Conservation (phyloP, 2,888 invertebrate genomes). For the Papilio elwesi region DNA sequence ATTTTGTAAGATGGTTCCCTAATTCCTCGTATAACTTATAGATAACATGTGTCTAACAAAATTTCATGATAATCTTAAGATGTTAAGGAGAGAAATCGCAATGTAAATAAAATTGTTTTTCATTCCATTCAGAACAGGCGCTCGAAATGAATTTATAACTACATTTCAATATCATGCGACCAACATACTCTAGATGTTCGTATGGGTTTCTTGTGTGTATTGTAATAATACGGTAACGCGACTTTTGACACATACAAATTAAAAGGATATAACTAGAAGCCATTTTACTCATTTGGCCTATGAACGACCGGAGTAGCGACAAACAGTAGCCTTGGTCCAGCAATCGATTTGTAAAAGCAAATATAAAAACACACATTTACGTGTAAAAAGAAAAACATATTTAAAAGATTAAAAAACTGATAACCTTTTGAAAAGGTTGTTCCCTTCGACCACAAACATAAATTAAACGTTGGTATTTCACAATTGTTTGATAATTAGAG, state of each 20-base stretch:
- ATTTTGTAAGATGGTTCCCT: no score
- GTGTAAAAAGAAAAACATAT: not conserved
- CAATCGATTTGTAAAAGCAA: no score
- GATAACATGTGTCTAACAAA: no score
- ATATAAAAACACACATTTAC: no score
- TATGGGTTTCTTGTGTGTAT: not conserved
- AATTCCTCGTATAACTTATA: no score
- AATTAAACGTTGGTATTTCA: not conserved
- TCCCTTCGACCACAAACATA: not conserved
- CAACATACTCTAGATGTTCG: not conserved
- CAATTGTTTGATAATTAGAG: slow-evolving; percentile 20
- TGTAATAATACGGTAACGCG: not conserved
- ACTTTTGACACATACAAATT: no score
- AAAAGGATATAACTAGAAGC: no score
- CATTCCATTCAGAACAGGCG: not conserved
- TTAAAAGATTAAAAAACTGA: not conserved
- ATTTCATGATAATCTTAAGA: no score
- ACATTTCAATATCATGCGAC: not conserved
- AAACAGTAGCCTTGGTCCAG: no score
- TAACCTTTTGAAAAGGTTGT: not conserved
- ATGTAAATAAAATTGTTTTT: not conserved
- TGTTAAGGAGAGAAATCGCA: no score
- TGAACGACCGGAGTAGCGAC: no score
- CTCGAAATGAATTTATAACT: slow-evolving; percentile 1
- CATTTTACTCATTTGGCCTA: no score